Conservation (phyloP, 2,888 invertebrate species). For the Lysandra coridon region DNA sequence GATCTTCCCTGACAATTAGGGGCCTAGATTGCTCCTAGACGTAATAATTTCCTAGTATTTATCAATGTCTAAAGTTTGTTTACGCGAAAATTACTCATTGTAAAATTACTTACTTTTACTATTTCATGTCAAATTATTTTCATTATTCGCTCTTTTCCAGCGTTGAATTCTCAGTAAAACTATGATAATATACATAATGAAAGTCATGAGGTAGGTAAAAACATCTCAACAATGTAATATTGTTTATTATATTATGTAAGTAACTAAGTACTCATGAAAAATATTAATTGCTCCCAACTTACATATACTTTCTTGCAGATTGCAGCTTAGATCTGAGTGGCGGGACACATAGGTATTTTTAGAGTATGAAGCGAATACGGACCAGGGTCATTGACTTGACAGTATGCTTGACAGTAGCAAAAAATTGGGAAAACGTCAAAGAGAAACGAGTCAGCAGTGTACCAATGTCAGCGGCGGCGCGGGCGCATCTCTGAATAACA, state of each 20-base stretch:
- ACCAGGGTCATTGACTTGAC: constrained; percentile 44
- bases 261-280: background rate
- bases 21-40: background rate
- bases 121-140: background rate
- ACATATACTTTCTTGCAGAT: background rate
- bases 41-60: background rate
- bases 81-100: background rate
- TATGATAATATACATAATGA: too few relatives aligned
- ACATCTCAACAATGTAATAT: background rate
- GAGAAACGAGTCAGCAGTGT: constrained; percentile 50
- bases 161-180: too few relatives aligned
- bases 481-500: constrained; percentile 60
- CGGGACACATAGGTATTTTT: background rate
- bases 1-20: background rate
- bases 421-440: constrained; percentile 44
- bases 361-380: constrained; percentile 38
- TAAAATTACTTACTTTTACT: background rate
- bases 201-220: background rate
- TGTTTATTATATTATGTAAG: too few relatives aligned
- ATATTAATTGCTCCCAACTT: background rate
- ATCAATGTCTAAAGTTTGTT: background rate
- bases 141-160: background rate
- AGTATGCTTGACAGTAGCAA: constrained; percentile 43
- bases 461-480: constrained; percentile 55
- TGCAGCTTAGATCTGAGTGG: background rate